phyloP scores from a whole-genome alignment of 2,797 vertebrate genomes.

The Pangasius sanitwongsei region DNA sequence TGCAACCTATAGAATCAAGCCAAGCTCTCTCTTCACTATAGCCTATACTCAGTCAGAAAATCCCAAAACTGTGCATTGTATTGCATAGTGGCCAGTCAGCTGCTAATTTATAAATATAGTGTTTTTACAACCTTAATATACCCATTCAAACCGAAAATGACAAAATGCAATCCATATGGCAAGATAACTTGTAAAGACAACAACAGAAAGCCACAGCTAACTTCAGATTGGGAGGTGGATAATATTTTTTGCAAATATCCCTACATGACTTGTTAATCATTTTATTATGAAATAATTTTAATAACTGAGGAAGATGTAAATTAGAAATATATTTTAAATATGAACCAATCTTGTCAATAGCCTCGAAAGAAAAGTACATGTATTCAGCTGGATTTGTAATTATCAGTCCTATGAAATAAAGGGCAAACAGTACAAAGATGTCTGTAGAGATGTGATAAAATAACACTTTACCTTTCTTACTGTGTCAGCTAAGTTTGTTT shows the following conservation, averaged over 20 bases:
- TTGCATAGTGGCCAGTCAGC: neutral
- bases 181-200: neutral
- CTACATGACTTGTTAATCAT: neutral
- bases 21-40: neutral
- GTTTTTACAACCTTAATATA: neutral
- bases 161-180: neutral
- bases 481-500: no score
- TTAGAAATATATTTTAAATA: neutral
- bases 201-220: neutral
- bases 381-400: neutral
- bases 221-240: neutral
- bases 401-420: neutral
- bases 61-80: neutral
- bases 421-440: neutral
- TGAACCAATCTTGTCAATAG: neutral
- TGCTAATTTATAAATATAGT: neutral
- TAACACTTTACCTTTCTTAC: no score
- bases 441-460: no score
- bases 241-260: neutral
- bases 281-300: neutral
- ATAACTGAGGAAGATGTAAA: neutral
- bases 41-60: neutral
- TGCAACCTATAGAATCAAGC: no score
- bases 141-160: neutral
- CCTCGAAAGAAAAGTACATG: neutral